A percentile compares a stretch with the other conserved stretches of the same genome.
Evolutionary conservation across 2,797 vertebrate species (phyloP).

Genomic region (Cuculus canorus): DNA sequence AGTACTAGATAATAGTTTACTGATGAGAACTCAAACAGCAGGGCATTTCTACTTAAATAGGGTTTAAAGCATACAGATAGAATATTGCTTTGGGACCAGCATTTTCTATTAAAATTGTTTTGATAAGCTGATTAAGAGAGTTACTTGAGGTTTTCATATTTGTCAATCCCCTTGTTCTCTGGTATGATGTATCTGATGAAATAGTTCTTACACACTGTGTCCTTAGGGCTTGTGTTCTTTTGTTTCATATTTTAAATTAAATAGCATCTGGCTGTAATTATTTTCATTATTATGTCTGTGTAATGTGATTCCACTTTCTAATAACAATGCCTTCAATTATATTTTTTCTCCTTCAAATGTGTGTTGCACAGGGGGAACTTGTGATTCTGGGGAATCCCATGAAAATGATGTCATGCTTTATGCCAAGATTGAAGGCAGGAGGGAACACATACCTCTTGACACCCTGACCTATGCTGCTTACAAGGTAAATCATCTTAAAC

Average conservation of each 20-base stretch:
- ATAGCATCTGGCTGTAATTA: neutral
- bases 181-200: neutral
- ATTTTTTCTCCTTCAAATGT: neutral
- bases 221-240: constrained; percentile 27
- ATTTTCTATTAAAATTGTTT: constrained; percentile 30
- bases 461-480: constrained; percentile 91
- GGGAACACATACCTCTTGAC: constrained; percentile 87
- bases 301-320: neutral
- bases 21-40: neutral
- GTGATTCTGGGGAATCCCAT: constrained; percentile 91
- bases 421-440: constrained; percentile 87
- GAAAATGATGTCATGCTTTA: constrained; percentile 90
- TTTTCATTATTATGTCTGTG: constrained; percentile 34
- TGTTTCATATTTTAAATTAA: constrained; percentile 33
- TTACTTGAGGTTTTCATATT: constrained; percentile 22
- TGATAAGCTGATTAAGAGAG: constrained; percentile 34
- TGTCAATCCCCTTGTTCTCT: constrained; percentile 27
- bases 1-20: neutral
- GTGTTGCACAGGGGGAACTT: constrained; percentile 84
- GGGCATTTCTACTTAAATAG: neutral
- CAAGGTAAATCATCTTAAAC: constrained; percentile 79
- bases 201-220: neutral
- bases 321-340: neutral
- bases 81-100: neutral
- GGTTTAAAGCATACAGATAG: neutral